Percentiles rank a stretch among this genome's conserved stretches.
Evolutionary conservation across 2,888 invertebrate genomes (phyloP).

Genomic region (Vandiemenella viatica): DNA sequence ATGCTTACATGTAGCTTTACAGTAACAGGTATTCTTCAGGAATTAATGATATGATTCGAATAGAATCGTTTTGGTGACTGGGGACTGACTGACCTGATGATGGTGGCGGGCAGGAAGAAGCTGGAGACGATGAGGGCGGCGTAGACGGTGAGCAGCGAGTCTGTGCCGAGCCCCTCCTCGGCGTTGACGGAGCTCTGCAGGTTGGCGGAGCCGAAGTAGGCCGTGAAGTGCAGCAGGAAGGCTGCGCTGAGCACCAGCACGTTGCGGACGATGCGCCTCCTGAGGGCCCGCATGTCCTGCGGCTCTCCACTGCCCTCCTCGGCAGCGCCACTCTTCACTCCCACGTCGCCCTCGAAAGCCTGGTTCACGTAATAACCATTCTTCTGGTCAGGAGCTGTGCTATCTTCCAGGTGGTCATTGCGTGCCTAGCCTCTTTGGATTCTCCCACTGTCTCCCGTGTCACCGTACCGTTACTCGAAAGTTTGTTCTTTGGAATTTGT

Average conservation of each 20-base stretch:
- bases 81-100: conserved; percentile 33
- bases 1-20: no score
- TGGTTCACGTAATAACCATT: no score
- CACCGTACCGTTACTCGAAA: no score
- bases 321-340: neutral
- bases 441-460: no score
- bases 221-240: conserved; percentile 85
- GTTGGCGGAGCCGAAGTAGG: conserved; percentile 74
- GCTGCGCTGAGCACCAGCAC: conserved; percentile 70
- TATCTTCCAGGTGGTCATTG: no score
- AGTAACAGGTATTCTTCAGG: no score
- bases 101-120: conserved; percentile 68
- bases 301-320: neutral
- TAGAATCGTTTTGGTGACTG: no score
- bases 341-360: neutral
- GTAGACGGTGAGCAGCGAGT: conserved; percentile 73
- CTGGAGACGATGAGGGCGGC: conserved; percentile 78
- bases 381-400: no score
- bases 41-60: no score
- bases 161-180: conserved; percentile 66
- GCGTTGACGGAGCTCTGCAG: conserved; percentile 74
- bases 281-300: conserved; percentile 41
- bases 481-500: no score
- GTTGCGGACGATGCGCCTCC: conserved; percentile 68
- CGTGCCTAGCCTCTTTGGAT: no score